phyloP scores from a whole-genome alignment of 2,888 invertebrate species.

The Luffia ferchaultella region DNA sequence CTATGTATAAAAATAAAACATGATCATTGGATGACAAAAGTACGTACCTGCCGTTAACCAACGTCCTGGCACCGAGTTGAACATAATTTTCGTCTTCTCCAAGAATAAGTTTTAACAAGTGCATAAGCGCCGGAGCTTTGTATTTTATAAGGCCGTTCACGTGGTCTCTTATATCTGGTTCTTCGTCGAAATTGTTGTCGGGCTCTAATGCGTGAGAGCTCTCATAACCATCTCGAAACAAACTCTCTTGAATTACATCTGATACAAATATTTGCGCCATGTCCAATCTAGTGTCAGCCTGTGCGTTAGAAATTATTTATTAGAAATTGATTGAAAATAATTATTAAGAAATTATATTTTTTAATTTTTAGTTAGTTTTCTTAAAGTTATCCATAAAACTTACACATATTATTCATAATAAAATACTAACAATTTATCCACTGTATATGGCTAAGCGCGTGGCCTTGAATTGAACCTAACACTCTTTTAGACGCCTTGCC shows the following conservation, averaged over 20 bases:
- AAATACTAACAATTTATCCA: no score
- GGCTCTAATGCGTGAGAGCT: constrained; percentile 25
- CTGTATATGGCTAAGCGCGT: no score
- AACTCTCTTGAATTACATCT: constrained; percentile 46
- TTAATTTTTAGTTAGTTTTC: not conserved
- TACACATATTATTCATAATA: no score
- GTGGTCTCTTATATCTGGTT: constrained; percentile 28
- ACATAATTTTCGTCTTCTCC: constrained; percentile 28
- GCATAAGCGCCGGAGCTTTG: constrained; percentile 42
- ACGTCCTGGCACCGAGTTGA: constrained; percentile 25
- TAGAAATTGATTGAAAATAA: not conserved
- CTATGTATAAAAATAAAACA: no score
- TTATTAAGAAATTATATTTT: not conserved
- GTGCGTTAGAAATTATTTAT: constrained; percentile 15
- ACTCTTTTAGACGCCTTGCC: no score
- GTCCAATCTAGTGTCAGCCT: constrained; percentile 29
- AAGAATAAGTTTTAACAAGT: constrained; percentile 33
- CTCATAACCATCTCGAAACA: constrained; percentile 32
- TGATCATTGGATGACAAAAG: no score
- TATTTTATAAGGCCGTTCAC: constrained; percentile 30
- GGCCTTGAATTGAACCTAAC: no score
- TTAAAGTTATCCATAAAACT: not conserved
- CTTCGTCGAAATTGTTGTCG: constrained; percentile 24
- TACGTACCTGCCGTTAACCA: constrained; percentile 32
- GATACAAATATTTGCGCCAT: constrained; percentile 39